Evolutionary conservation across 2,888 invertebrate species (phyloP).

Genomic region (Rotaria socialis): DNA sequence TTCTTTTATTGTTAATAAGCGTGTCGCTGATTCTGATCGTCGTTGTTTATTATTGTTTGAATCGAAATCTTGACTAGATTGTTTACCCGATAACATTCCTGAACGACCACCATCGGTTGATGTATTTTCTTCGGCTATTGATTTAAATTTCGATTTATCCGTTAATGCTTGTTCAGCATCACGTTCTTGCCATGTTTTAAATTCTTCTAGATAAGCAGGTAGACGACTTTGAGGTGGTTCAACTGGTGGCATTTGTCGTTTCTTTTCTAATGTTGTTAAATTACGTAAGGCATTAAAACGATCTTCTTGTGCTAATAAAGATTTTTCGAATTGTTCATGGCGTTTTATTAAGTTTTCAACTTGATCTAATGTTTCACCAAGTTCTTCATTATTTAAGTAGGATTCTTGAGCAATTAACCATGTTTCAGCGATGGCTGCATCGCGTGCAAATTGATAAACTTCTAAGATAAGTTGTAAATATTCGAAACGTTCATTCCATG

Average conservation of each 20-base stretch:
- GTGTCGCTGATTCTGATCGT: constrained; percentile 7
- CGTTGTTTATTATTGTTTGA: not conserved
- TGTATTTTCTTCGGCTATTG: not conserved
- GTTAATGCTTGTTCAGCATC: not conserved
- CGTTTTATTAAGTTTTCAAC: constrained; percentile 98
- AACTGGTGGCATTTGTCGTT: constrained; percentile 12
- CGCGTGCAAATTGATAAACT: constrained; percentile 98
- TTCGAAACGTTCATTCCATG: constrained; percentile 99
- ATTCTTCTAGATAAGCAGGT: not conserved
- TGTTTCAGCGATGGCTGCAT: constrained; percentile 97
- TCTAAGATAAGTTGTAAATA: constrained; percentile 93
- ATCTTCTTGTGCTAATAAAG: constrained; percentile 96
- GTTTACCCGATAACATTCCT: not conserved
- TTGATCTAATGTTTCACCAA: constrained; percentile 96
- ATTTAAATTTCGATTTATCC: not conserved
- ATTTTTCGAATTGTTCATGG: constrained; percentile 99
- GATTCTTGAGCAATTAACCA: constrained; percentile 99
- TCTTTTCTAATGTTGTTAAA: constrained; percentile 76
- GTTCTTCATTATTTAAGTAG: constrained; percentile 87
- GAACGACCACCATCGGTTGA: not conserved
- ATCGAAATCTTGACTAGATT: not conserved
- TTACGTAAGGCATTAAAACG: constrained; percentile 94
- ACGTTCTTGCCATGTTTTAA: constrained; percentile 18
- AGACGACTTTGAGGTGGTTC: constrained; percentile 1
- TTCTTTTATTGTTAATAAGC: constrained; percentile 62